phyloP scores from a whole-genome alignment of 2,888 invertebrate species.

The Eurois occulta region DNA sequence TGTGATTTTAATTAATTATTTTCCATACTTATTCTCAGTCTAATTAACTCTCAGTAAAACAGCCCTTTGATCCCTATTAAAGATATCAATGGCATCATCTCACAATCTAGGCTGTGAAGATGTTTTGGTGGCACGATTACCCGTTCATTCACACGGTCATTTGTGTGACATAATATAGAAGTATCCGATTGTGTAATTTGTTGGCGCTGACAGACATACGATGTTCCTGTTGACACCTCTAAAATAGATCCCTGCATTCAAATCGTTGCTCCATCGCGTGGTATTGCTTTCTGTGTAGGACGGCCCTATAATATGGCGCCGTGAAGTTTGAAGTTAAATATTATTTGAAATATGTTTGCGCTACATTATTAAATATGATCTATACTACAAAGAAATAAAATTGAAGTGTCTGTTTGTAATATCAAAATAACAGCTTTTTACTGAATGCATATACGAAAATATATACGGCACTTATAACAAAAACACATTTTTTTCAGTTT shows the following conservation, averaged over 20 bases:
- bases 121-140: conserved; percentile 16
- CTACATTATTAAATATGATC: too few species aligned
- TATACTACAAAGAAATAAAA: too few species aligned
- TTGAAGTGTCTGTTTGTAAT: too few species aligned
- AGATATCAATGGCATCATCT: not conserved
- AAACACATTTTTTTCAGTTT: too few species aligned
- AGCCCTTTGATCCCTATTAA: not conserved
- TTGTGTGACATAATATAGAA: conserved; percentile 28
- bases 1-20: not conserved
- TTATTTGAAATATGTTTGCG: not conserved
- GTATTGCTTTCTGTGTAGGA: conserved; percentile 18
- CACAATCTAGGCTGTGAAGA: not conserved
- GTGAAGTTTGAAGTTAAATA: not conserved
- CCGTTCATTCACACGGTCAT: conserved; percentile 35
- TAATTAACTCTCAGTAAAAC: not conserved
- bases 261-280: conserved; percentile 44
- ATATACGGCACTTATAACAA: too few species aligned
- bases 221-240: conserved; percentile 44
- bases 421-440: too few species aligned
- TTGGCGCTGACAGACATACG: conserved; percentile 51
- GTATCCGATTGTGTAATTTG: conserved; percentile 47
- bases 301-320: not conserved
- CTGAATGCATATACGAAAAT: too few species aligned
- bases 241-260: conserved; percentile 52
- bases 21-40: not conserved